Conservation (phyloP, 2,113 vertebrate species). For the Onychostruthus taczanowskii region DNA sequence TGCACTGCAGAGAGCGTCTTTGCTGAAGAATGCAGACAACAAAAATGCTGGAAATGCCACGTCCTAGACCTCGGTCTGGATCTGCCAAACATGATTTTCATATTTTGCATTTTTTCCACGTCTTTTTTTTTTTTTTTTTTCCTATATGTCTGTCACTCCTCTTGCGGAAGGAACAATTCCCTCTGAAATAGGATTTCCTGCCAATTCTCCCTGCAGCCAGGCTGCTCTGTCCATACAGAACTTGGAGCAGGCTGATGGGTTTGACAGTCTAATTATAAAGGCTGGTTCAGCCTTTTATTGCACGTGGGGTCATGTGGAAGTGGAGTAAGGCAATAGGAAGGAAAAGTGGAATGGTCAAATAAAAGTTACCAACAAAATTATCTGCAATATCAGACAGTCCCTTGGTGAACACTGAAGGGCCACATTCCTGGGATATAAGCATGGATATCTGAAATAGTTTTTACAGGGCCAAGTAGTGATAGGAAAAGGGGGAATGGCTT, state of each 20-base stretch:
- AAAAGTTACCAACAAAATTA: neutral
- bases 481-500: neutral
- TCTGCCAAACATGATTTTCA: constrained; percentile 48
- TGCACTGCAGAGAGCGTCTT: neutral
- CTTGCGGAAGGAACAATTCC: constrained; percentile 16
- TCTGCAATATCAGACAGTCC: neutral
- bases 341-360: neutral
- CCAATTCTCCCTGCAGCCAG: neutral
- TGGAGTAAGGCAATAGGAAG: neutral
- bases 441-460: neutral
- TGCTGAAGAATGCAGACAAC: constrained; percentile 26
- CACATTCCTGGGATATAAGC: neutral
- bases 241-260: neutral
- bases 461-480: neutral
- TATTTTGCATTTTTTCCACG: constrained; percentile 21
- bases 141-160: neutral
- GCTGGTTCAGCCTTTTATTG: neutral
- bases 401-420: neutral
- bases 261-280: neutral
- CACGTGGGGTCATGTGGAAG: neutral
- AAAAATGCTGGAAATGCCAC: constrained; percentile 38
- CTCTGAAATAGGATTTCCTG: constrained; percentile 20
- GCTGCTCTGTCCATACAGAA: neutral
- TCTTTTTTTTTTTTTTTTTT: neutral
- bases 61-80: neutral